Conservation (phyloP, 2,797 vertebrate species). For the Macroramphosus scolopax region DNA sequence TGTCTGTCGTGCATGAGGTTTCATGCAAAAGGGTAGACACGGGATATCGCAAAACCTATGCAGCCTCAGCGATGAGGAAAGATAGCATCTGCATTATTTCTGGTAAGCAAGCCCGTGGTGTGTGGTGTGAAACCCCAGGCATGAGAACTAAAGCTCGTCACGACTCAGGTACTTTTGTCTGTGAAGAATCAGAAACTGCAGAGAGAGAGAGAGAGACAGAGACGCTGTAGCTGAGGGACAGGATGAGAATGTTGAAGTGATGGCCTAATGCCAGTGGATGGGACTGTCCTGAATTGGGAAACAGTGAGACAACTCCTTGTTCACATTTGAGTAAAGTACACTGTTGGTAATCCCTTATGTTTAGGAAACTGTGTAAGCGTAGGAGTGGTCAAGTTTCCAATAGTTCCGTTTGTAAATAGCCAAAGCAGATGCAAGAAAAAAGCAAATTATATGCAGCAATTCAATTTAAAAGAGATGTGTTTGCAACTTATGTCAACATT, state of each 20-base stretch:
- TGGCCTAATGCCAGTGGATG: slow-evolving; percentile 26
- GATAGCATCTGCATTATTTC: slow-evolving; percentile 67
- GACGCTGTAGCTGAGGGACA: slow-evolving; percentile 19
- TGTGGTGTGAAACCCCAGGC: slow-evolving; percentile 67
- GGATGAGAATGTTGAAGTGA: slow-evolving; percentile 41
- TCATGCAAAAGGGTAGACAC: slow-evolving; percentile 52
- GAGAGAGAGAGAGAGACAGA: slow-evolving; percentile 8
- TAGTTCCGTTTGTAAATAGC: neutral
- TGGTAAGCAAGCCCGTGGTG: slow-evolving; percentile 72
- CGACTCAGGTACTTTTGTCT: slow-evolving; percentile 54
- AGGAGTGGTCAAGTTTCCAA: neutral
- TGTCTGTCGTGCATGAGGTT: slow-evolving; percentile 33
- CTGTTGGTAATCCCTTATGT: neutral
- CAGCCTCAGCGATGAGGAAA: slow-evolving; percentile 64
- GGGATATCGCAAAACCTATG: slow-evolving; percentile 68
- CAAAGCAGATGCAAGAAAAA: neutral
- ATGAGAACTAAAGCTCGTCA: slow-evolving; percentile 44
- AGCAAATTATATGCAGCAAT: neutral
- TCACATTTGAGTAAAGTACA: slow-evolving; percentile 29
- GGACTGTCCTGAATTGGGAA: slow-evolving; percentile 55
- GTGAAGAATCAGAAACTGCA: slow-evolving; percentile 38
- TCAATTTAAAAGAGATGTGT: neutral
- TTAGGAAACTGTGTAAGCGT: no score
- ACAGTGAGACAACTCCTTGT: slow-evolving; percentile 35
- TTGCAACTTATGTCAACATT: neutral